Conservation (phyloP, 2,113 vertebrate genomes). For the Megatriorchis doriae region DNA sequence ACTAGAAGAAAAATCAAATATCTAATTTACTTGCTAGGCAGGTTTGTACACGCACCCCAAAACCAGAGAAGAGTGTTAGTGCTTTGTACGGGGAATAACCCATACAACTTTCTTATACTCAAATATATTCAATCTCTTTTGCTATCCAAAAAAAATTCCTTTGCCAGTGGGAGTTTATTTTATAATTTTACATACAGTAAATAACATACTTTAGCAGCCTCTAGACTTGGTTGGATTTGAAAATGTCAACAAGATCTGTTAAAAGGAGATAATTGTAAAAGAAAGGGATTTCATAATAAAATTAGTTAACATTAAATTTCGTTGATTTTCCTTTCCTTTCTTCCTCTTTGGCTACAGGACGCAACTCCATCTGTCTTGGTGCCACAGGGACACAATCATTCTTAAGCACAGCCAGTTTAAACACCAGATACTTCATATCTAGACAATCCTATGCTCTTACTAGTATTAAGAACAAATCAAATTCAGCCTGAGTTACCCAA, state of each 20-base stretch:
- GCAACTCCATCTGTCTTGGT: background rate
- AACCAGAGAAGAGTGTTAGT: background rate
- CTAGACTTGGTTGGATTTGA: background rate
- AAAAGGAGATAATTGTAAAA: background rate
- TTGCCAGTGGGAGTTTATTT: background rate
- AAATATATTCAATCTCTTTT: background rate
- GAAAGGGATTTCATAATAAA: background rate
- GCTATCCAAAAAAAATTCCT: background rate
- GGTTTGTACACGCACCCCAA: background rate
- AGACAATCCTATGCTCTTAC: background rate
- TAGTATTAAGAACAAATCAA: background rate
- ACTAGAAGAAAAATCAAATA: background rate
- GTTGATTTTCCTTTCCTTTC: background rate
- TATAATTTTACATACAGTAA: background rate
- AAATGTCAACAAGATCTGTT: background rate
- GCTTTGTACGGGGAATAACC: rapidly evolving
- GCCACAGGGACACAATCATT: background rate
- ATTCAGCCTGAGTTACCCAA: background rate
- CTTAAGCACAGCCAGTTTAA: background rate
- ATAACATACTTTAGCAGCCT: background rate
- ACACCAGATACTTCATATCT: background rate
- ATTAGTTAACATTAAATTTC: background rate
- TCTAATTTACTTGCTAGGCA: background rate
- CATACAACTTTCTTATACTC: background rate
- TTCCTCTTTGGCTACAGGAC: background rate